These are phyloP conservation scores for Eristalinus sepulchralis DNA, from an alignment of 2,888 invertebrate species.

Conservation along the genomic window DNA sequence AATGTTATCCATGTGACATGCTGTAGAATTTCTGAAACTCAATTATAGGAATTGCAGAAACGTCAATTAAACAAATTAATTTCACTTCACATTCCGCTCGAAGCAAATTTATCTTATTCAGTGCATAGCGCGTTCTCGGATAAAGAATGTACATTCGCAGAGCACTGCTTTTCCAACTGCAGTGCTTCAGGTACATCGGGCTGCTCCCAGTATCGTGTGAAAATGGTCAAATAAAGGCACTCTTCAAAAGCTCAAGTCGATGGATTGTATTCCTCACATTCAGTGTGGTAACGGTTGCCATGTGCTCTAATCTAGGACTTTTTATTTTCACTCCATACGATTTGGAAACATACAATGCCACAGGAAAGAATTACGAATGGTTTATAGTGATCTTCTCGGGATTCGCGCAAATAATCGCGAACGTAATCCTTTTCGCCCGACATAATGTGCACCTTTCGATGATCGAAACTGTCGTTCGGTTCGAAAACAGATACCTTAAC, in stretches of 20 bases:
- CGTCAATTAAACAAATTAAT: not conserved
- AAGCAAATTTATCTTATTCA: not conserved
- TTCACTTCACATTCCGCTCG: not conserved
- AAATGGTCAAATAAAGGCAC: not conserved
- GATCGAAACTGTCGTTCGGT: not conserved
- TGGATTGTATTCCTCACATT: not conserved
- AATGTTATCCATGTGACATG: too few species aligned
- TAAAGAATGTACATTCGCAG: constrained; percentile 18
- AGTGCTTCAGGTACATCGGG: constrained; percentile 17
- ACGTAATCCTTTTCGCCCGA: not conserved
- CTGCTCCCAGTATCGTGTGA: not conserved
- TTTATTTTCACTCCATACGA: not conserved
- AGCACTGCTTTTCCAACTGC: constrained; percentile 19
- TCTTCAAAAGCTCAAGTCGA: not conserved
- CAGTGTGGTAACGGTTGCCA: not conserved
- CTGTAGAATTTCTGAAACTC: not conserved
- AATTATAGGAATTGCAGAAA: not conserved
- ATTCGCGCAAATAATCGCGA: not conserved
- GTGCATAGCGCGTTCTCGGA: not conserved
- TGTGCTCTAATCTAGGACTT: not conserved
- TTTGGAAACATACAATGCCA: not conserved
- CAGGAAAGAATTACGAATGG: not conserved
- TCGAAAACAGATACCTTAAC: constrained; percentile 18
- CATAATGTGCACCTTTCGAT: not conserved
- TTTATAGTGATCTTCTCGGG: not conserved